These are phyloP conservation scores for Myotis davidii DNA, from an alignment of 2,113 vertebrate genomes.

Conservation along the genomic window DNA sequence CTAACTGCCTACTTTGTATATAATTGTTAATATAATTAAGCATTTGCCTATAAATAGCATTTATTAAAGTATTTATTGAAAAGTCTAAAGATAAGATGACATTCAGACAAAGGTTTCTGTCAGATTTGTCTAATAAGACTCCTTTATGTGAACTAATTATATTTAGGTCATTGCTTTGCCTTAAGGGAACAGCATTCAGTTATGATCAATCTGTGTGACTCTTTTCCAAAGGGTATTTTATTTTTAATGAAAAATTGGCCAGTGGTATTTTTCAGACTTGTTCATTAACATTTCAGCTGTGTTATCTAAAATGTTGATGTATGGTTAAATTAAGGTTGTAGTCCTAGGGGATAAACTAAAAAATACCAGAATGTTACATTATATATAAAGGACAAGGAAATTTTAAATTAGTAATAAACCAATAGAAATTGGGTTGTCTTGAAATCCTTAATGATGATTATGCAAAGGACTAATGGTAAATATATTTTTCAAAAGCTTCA, in stretches of 20 bases:
- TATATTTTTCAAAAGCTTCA: slow-evolving; percentile 45
- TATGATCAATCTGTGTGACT: slow-evolving; percentile 63
- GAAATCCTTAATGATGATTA: slow-evolving; percentile 44
- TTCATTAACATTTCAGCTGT: slow-evolving; percentile 39
- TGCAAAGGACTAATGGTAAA: slow-evolving; percentile 22
- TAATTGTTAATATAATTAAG: slow-evolving; percentile 26
- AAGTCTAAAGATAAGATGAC: not conserved
- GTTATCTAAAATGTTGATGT: slow-evolving; percentile 44
- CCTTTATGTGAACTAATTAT: slow-evolving; percentile 13
- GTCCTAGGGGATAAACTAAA: slow-evolving; percentile 57
- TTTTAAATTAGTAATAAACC: slow-evolving; percentile 71
- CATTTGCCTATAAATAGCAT: slow-evolving; percentile 5
- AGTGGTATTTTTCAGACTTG: slow-evolving; percentile 38
- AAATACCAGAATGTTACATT: slow-evolving; percentile 31
- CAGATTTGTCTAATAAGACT: slow-evolving; percentile 45
- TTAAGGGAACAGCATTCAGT: slow-evolving; percentile 61
- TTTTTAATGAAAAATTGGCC: slow-evolving; percentile 48
- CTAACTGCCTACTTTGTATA: not conserved
- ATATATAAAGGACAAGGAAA: slow-evolving; percentile 43
- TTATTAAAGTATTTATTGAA: slow-evolving; percentile 33
- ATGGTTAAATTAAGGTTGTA: slow-evolving; percentile 54
- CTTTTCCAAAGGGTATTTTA: slow-evolving; percentile 34
- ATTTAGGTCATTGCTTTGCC: slow-evolving; percentile 58
- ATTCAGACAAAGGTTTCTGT: slow-evolving; percentile 36
- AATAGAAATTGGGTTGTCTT: slow-evolving; percentile 23